A percentile compares a stretch with the other conserved stretches of the same genome.
phyloP scores from a whole-genome alignment of 2,888 invertebrate genomes.

The Calliscelio sp. region DNA sequence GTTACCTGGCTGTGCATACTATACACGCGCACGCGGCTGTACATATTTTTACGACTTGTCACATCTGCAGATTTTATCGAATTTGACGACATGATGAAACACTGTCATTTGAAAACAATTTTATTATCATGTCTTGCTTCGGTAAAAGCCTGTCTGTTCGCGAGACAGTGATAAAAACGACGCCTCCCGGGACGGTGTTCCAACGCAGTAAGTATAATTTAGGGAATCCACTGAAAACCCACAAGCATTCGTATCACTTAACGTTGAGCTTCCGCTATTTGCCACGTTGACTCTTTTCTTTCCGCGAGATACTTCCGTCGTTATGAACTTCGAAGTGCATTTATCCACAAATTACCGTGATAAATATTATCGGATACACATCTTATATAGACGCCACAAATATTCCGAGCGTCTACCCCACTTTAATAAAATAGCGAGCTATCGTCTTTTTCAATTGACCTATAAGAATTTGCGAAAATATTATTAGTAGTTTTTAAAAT shows the following conservation, averaged over 20 bases:
- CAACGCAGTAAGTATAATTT: conserved; percentile 82
- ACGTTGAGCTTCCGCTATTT: conserved; percentile 65
- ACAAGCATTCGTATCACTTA: conserved; percentile 84
- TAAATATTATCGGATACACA: conserved; percentile 37
- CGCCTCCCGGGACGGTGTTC: conserved; percentile 75
- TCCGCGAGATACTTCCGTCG: conserved; percentile 46
- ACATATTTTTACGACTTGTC: not conserved
- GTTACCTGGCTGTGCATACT: too few species aligned
- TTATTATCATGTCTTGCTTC: conserved; percentile 47
- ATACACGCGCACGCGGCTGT: not conserved
- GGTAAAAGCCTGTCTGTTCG: conserved; percentile 52
- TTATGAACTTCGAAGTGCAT: conserved; percentile 50
- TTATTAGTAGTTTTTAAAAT: too few species aligned
- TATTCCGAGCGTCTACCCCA: too few species aligned
- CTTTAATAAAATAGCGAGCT: too few species aligned
- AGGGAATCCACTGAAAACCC: conserved; percentile 76
- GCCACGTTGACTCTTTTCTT: conserved; percentile 59
- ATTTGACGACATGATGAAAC: not conserved
- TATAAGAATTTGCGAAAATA: too few species aligned
- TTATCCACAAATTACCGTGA: conserved; percentile 40
- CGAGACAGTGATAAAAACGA: conserved; percentile 77
- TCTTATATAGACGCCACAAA: too few species aligned
- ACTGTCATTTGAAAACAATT: conserved; percentile 56
- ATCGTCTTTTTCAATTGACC: too few species aligned
- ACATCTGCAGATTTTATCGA: not conserved